Conservation (phyloP, 1,140 invertebrate species). For the Lethrus apterus region DNA sequence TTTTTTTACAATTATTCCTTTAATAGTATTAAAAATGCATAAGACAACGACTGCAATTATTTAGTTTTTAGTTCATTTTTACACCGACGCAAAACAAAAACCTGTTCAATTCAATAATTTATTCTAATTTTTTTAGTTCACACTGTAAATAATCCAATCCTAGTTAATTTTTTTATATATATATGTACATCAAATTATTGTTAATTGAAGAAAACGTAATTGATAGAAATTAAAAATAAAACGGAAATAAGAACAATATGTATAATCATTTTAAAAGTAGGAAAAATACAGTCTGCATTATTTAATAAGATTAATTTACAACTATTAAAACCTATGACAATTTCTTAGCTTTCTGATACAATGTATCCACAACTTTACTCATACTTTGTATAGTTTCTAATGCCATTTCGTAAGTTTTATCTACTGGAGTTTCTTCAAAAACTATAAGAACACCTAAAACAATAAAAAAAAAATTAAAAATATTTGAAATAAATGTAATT, state of each 20-base stretch:
- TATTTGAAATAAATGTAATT: background rate
- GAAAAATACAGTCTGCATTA: constrained; percentile 37
- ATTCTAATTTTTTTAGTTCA: constrained; percentile 10
- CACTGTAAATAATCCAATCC: constrained; percentile 12
- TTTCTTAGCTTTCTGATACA: constrained; percentile 98
- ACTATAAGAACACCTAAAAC: constrained; percentile 78
- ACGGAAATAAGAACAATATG: constrained; percentile 2
- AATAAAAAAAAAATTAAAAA: constrained; percentile 6
- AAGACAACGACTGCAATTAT: background rate
- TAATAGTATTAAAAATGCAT: no score
- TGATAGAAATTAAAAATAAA: constrained; percentile 6
- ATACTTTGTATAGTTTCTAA: constrained; percentile 96
- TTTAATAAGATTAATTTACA: constrained; percentile 22
- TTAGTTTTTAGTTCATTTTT: constrained; percentile 9
- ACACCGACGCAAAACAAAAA: no score
- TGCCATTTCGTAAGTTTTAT: constrained; percentile 96
- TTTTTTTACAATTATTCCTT: no score
- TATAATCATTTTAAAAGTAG: constrained; percentile 20
- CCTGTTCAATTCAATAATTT: constrained; percentile 6
- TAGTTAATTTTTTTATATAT: constrained; percentile 12
- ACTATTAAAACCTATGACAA: constrained; percentile 65
- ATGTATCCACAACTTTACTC: constrained; percentile 97
- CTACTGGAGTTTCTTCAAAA: constrained; percentile 89
- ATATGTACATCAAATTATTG: constrained; percentile 8
- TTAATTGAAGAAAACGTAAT: background rate